These are phyloP conservation scores for Candoia aspera DNA, from an alignment of 2,113 vertebrate genomes.

Conservation along the genomic window DNA sequence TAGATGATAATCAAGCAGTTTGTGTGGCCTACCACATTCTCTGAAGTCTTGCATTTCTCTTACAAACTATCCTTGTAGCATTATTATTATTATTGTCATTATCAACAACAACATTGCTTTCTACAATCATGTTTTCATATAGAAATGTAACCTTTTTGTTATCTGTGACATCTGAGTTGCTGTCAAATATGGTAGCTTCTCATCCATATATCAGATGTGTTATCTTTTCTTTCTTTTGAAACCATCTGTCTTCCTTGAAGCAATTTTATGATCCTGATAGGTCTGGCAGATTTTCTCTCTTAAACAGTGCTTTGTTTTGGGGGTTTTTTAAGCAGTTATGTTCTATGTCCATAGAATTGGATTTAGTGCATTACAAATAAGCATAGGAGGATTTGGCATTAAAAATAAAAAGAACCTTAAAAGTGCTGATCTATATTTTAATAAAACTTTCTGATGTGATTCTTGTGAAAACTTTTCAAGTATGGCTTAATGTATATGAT, in stretches of 20 bases:
- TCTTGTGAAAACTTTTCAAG: not conserved
- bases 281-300: not conserved
- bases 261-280: not conserved
- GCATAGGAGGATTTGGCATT: not conserved
- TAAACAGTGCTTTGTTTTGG: not conserved
- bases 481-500: not conserved
- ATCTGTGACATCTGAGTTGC: not conserved
- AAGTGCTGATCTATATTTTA: not conserved
- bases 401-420: not conserved
- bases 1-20: not conserved
- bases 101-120: not conserved
- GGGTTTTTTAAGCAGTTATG: not conserved
- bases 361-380: not conserved
- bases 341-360: not conserved
- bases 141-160: not conserved
- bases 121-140: not conserved
- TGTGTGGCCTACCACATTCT: not conserved
- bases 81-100: not conserved
- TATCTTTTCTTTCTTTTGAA: not conserved
- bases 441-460: not conserved
- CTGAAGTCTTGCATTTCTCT: not conserved
- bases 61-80: not conserved
- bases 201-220: constrained; percentile 2
- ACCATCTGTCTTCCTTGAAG: constrained; percentile 18
- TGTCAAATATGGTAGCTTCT: not conserved